These are phyloP conservation scores for Drosophila koepferae DNA, from an alignment of 2,888 invertebrate species.

Conservation along the genomic window DNA sequence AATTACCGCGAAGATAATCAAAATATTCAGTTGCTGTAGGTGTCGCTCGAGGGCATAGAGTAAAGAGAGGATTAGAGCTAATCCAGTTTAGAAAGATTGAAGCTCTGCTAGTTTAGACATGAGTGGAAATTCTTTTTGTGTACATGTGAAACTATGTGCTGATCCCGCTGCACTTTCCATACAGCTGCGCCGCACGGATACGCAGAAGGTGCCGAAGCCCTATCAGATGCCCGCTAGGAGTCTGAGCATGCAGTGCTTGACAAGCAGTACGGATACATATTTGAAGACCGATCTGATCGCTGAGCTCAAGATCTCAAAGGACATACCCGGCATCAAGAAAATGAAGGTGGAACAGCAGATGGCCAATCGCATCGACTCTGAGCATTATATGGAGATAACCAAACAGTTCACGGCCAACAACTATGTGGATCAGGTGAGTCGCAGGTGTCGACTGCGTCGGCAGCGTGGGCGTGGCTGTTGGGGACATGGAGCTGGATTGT, in stretches of 20 bases:
- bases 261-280: constrained; percentile 89
- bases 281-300: constrained; percentile 95
- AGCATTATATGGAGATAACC: constrained; percentile 93
- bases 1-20: not conserved
- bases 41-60: no score
- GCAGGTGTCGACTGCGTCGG: not conserved
- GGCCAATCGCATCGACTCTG: constrained; percentile 93
- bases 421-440: constrained; percentile 94
- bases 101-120: not conserved
- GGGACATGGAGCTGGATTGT: constrained; percentile 28
- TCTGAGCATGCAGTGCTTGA: constrained; percentile 90
- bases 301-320: constrained; percentile 95
- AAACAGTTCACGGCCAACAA: constrained; percentile 94
- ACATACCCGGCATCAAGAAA: constrained; percentile 97
- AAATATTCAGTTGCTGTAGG: not conserved
- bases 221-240: constrained; percentile 93
- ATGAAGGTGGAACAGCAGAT: constrained; percentile 95
- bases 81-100: not conserved
- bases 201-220: constrained; percentile 91
- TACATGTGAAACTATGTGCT: not conserved
- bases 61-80: not conserved
- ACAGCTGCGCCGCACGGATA: constrained; percentile 89
- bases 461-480: not conserved
- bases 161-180: not conserved
- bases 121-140: not conserved